Evolutionary conservation across 2,888 invertebrate genomes (phyloP), one percentile per base, ranked within the genome.

Genomic region (Agriopis leucophaearia): DNA sequence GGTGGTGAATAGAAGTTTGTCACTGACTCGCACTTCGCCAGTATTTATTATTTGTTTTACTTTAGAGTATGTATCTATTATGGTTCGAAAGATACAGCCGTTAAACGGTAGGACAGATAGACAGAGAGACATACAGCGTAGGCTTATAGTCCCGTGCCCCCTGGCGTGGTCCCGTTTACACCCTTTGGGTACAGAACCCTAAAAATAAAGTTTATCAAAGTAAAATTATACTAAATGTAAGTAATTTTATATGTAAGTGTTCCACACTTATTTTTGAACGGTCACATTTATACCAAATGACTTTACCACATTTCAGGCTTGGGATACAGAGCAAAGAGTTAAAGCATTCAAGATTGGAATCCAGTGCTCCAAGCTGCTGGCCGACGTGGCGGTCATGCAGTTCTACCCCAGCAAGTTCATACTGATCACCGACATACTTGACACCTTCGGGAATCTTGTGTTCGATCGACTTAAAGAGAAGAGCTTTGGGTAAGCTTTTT

Each of bases 401-500:
- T 99, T 99, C 91, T 99, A 99, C 94, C 99, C 99, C 0, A 99
- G 99, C 90, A 99, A 99, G 94, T 99, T 99, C 95, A 98, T 99
- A 44, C 95, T 99, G 15, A 97, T 99, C 64, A 99, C 99, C 12
- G 99, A 99, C 87, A 97, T 99, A 76, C 94, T 99, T 75, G 99
- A 99, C 88, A 97, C 97, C 73, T 99, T 99, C 94, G 98, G 98
- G 0, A 96, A 96, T 85, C 94, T 99, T 69, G 98, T 99, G 0
- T 98, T 97, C 85, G 96, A 97, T 72, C 94, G 99, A 73, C 92
- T 99, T 27, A 95, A 96, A 80, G 95, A 95, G 38, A 98, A 98
- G 90, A 91, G 93, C 79, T 91, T 83, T 82, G 90, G 90, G 94
- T 91, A 75, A 85, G 27, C 1, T 27, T 27, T 54, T 40, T 8